A percentile compares a stretch with the other conserved stretches of the same genome.
These are phyloP conservation scores for Pangasius larnaudii DNA, from an alignment of 2,797 vertebrate genomes.

Conservation along the genomic window DNA sequence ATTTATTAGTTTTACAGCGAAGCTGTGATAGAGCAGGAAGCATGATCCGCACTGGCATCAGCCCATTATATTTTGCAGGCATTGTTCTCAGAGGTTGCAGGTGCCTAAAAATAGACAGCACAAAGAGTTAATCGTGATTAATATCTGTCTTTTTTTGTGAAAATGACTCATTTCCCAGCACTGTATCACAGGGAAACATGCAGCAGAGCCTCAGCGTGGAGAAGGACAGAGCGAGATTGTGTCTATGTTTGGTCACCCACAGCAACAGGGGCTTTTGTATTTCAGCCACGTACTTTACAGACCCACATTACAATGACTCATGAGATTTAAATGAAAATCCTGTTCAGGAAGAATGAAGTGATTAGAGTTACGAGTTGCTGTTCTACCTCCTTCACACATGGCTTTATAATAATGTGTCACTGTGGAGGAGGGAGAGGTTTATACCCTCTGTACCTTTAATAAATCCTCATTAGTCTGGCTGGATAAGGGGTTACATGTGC, in stretches of 20 bases:
- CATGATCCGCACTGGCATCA: neutral
- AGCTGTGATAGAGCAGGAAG: neutral
- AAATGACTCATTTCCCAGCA: slow-evolving; percentile 36
- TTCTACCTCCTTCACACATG: slow-evolving; percentile 16
- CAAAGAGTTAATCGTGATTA: slow-evolving; percentile 22
- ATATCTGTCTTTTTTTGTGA: slow-evolving; percentile 28
- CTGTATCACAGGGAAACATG: neutral
- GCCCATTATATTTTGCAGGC: neutral
- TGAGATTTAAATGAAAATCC: slow-evolving; percentile 43
- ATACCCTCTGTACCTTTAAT: slow-evolving; percentile 34
- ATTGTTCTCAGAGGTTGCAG: slow-evolving; percentile 19
- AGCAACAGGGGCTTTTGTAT: slow-evolving; percentile 56
- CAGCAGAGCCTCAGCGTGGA: neutral
- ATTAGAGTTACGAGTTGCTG: slow-evolving; percentile 39
- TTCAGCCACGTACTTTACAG: slow-evolving; percentile 48
- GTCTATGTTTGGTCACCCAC: slow-evolving; percentile 52
- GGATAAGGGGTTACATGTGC: neutral
- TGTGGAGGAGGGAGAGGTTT: slow-evolving; percentile 9
- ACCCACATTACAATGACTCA: slow-evolving; percentile 44
- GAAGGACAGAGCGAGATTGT: slow-evolving; percentile 35
- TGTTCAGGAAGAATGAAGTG: slow-evolving; percentile 38
- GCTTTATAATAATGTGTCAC: slow-evolving; percentile 29
- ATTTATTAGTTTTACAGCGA: neutral
- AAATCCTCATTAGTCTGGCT: slow-evolving; percentile 30
- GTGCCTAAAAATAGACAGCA: slow-evolving; percentile 18